Conservation (phyloP, 2,113 vertebrate genomes). For the Sylvilagus bachmani region DNA sequence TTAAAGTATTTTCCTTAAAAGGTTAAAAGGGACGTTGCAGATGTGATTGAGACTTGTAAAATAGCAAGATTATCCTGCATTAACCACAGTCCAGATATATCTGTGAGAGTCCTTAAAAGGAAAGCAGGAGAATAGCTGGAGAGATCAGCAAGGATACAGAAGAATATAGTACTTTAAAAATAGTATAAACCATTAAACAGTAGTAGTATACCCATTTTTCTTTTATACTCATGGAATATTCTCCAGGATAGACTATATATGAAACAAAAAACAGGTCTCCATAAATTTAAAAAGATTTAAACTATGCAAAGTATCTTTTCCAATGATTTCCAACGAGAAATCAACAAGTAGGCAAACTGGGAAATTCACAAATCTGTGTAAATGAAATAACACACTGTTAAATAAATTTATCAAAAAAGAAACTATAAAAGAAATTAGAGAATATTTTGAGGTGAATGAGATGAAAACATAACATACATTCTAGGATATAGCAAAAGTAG, state of each 20-base stretch:
- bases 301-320: conserved; percentile 35
- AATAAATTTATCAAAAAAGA: conserved; percentile 29
- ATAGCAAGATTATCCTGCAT: neutral
- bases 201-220: neutral
- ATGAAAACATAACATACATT: conserved; percentile 24
- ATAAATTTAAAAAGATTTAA: conserved; percentile 53
- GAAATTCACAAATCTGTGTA: conserved; percentile 36
- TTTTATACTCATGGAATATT: neutral
- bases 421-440: conserved; percentile 6
- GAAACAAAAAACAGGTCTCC: neutral
- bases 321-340: neutral
- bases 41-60: conserved; percentile 50
- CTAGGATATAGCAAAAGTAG: neutral
- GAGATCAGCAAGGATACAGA: neutral
- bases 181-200: neutral
- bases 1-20: neutral
- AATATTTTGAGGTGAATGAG: conserved; percentile 51
- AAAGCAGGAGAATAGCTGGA: neutral
- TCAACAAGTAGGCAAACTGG: conserved; percentile 25
- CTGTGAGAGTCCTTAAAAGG: neutral
- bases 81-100: neutral
- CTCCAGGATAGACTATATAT: neutral
- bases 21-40: neutral
- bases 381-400: conserved; percentile 13
- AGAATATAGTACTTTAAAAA: neutral